A percentile compares a stretch with the other conserved stretches of the same genome.
Conservation (phyloP, 2,888 invertebrate genomes). For the Pogonocherus hispidulus region DNA sequence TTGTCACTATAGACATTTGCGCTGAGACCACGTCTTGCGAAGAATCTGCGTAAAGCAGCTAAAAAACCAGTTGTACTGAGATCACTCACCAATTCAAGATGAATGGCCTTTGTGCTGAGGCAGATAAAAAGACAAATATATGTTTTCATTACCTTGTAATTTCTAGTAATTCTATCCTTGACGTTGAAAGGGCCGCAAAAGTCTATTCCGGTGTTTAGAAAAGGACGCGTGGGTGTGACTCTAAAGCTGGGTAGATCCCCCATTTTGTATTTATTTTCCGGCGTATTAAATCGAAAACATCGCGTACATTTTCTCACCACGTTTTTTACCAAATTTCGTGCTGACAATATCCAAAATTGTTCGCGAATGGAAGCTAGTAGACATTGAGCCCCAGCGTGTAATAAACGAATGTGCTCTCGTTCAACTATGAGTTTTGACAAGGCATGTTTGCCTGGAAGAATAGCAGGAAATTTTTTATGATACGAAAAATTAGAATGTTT, state of each 20-base stretch:
- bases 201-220: too few relatives aligned
- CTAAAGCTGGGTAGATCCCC: conserved; percentile 50
- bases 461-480: conserved; percentile 30
- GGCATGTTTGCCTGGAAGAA: conserved; percentile 32
- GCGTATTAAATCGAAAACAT: conserved; percentile 49
- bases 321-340: conserved; percentile 43
- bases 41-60: conserved; percentile 44
- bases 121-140: too few relatives aligned
- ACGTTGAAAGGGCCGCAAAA: conserved; percentile 50
- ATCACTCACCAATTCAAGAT: conserved; percentile 46
- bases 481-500: conserved; percentile 29
- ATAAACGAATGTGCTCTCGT: conserved; percentile 36
- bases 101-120: conserved; percentile 44
- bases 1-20: conserved; percentile 46
- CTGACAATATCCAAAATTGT: conserved; percentile 53
- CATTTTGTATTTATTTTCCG: conserved; percentile 46
- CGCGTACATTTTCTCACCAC: conserved; percentile 43
- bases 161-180: conserved; percentile 49
- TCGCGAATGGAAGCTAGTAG: conserved; percentile 42
- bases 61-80: conserved; percentile 41
- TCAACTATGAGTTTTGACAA: conserved; percentile 39
- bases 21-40: conserved; percentile 44
- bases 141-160: conserved; percentile 41
- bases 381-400: conserved; percentile 39
- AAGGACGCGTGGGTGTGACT: conserved; percentile 40